A percentile compares a stretch with the other conserved stretches of the same genome.
phyloP scores from a whole-genome alignment of 2,113 vertebrate genomes.

The Lycaon pictus region DNA sequence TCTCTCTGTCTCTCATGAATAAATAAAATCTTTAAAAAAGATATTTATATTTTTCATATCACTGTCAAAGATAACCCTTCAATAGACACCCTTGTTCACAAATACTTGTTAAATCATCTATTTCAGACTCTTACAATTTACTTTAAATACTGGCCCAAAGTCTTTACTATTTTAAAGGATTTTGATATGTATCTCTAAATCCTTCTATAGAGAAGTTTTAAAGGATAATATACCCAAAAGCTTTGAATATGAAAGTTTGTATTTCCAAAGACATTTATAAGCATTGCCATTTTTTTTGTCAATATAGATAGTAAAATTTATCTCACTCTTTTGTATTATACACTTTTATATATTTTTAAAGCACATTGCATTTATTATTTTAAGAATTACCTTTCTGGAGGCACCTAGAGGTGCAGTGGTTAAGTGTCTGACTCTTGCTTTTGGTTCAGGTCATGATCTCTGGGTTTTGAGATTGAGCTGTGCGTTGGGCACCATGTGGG shows the following conservation, averaged over 20 bases:
- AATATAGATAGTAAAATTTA: not conserved
- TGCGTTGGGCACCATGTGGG: not conserved
- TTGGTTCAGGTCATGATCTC: not conserved
- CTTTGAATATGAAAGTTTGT: not conserved
- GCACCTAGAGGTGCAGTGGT: not conserved
- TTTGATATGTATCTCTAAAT: not conserved
- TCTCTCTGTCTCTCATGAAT: too few species aligned
- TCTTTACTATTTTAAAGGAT: not conserved
- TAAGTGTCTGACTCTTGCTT: not conserved
- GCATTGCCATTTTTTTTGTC: not conserved
- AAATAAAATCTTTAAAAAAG: too few species aligned
- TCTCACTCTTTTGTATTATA: not conserved
- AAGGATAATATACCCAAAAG: not conserved
- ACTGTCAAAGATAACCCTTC: not conserved
- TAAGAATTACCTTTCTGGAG: not conserved
- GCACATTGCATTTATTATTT: not conserved
- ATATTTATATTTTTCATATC: not conserved
- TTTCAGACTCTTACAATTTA: not conserved
- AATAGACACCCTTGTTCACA: not conserved
- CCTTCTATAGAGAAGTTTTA: not conserved
- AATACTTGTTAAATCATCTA: not conserved
- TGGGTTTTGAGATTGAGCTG: not conserved
- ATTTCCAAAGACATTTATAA: not conserved
- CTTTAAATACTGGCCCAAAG: not conserved
- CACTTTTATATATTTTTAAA: not conserved